phyloP scores from a whole-genome alignment of 1,140 invertebrate species.

The Coelopa frigida region DNA sequence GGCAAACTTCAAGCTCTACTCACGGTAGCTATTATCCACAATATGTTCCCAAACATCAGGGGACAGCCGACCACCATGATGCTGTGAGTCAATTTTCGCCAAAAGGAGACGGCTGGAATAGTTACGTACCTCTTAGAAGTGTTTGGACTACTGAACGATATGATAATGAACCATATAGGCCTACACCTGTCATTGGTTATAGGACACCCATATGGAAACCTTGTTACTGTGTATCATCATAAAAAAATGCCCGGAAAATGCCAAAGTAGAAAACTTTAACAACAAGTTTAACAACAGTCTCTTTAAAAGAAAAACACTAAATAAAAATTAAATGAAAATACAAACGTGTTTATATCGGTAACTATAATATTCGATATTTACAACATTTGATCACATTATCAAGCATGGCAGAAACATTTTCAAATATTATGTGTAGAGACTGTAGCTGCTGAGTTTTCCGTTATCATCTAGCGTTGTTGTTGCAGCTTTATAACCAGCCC shows the following conservation, averaged over 20 bases:
- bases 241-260: conserved; percentile 14
- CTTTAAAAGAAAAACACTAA: no score
- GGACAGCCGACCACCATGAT: conserved; percentile 29
- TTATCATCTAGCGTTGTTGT: conserved; percentile 43
- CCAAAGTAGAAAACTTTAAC: conserved; percentile 4
- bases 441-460: conserved; percentile 39
- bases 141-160: conserved; percentile 40
- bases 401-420: no score
- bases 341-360: no score
- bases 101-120: conserved; percentile 32
- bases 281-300: no score
- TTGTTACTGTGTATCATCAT: conserved; percentile 36
- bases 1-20: conserved; percentile 3
- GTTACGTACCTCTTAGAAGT: conserved; percentile 25
- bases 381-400: neutral
- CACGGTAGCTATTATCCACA: conserved; percentile 10
- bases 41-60: conserved; percentile 14
- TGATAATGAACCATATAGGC: conserved; percentile 19
- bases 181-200: conserved; percentile 15
- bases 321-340: no score
- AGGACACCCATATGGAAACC: conserved; percentile 34
- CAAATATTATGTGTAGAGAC: conserved; percentile 41
- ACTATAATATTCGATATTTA: no score
- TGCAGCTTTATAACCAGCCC: conserved; percentile 36
- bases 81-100: conserved; percentile 37